Base-by-base conservation (phyloP, 2,113 vertebrate genomes). In the Rhegmatorhina hoffmannsi region DNA sequence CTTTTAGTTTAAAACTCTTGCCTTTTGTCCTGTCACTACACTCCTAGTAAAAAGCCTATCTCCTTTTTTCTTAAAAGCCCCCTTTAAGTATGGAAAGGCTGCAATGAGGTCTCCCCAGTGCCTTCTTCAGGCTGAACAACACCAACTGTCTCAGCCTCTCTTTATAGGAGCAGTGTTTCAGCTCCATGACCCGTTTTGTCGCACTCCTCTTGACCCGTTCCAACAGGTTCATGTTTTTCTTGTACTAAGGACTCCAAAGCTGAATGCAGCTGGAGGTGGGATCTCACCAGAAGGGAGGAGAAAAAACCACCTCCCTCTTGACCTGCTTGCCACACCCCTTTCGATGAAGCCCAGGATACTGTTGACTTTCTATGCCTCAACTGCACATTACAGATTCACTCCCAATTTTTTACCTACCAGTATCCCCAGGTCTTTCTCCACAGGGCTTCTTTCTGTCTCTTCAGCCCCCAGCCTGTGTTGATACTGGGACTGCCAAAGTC, bases 301-400 rank as follows among this genome's bases (percentile, higher is more conserved):
- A 3, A 36, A 47, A 46, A 55, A 72, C 2, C 40, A 17, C 25
- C 7, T 72, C 20, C 17, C 7, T 53, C 52, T 67, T 4, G 11
- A 6, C 11, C 19, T 78, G 36, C 76, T 68, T 53, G 43, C 24
- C 47, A 68, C 5, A 1, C 11, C 28, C 34, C 43, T 60, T 63
- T 58, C 25, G 21, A 73, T 52, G 21, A n/a, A 77, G 33, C 25
- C 18, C 29, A 63, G 14, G 25, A 19, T 14, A 38, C 2, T 9
- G 3, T 14, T 62, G 28, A 21, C 18, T 44, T 62, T 92, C 43
- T 89, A 36, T 5, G 6, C 70, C 73, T 33, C 16, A 26, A 52
- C 25, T 13, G 8, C 18, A n/a, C 5, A 5, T 28, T 83, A 31
- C 14, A 0, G 0, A 18, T 68, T 81, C 18, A 11, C 10, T 50